phyloP scores from a whole-genome alignment of 2,113 vertebrate genomes.

The Lophotis ruficrista region DNA sequence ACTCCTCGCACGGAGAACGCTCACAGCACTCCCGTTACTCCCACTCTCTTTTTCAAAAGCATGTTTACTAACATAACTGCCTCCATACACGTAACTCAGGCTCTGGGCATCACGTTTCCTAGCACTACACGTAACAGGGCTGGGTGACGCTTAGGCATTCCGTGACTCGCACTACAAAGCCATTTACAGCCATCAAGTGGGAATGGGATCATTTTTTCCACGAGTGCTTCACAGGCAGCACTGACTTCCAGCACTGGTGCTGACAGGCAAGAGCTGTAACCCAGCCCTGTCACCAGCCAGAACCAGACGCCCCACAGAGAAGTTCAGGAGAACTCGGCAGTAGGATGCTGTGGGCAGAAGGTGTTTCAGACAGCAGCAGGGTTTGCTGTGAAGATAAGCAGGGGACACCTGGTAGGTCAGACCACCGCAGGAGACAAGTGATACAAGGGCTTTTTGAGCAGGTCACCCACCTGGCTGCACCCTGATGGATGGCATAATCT shows the following conservation, averaged over 20 bases:
- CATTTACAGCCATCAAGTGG: not conserved
- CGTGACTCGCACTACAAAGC: not conserved
- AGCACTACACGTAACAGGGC: not conserved
- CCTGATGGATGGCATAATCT: not conserved
- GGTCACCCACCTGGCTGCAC: not conserved
- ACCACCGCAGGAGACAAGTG: not conserved
- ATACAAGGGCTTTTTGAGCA: not conserved
- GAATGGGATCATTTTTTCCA: not conserved
- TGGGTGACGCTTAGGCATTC: not conserved
- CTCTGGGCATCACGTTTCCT: not conserved
- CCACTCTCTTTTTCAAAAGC: not conserved
- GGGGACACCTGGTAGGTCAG: not conserved
- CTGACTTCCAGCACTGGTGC: not conserved
- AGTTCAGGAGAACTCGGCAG: not conserved
- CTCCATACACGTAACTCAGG: not conserved
- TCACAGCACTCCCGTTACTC: not conserved
- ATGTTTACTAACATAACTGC: not conserved
- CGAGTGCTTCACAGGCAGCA: rapidly evolving
- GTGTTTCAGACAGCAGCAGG: not conserved
- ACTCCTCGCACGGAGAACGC: not conserved
- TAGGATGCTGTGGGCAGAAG: not conserved
- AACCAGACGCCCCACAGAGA: not conserved
- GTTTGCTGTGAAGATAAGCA: not conserved
- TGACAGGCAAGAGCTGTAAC: not conserved
- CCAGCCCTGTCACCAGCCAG: not conserved